phyloP scores from a whole-genome alignment of 2,113 vertebrate species.

The Mustelus asterias region DNA sequence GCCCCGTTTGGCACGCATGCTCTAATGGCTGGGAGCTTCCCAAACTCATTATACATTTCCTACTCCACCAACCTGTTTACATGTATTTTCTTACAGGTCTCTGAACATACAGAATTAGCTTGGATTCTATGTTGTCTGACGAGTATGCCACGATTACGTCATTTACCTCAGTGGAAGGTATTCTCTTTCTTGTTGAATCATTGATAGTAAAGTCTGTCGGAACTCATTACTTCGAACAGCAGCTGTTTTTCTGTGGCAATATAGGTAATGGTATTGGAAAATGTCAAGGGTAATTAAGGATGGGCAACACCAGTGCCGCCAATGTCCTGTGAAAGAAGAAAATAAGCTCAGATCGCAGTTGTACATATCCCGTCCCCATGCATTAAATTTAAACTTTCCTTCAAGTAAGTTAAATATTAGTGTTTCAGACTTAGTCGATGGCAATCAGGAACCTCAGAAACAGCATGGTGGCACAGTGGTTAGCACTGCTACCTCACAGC shows the following conservation, averaged over 20 bases:
- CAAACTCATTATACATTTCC: neutral
- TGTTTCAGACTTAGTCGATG: neutral
- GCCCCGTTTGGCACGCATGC: too few species aligned
- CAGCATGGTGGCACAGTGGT: neutral
- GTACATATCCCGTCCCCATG: neutral
- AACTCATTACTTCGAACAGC: neutral
- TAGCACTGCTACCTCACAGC: too few species aligned
- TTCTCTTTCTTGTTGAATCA: neutral
- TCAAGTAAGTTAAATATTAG: neutral
- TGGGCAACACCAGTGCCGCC: neutral
- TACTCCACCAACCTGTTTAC: neutral
- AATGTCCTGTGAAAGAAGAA: neutral
- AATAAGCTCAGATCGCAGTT: neutral
- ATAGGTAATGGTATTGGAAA: neutral
- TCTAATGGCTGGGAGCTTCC: neutral
- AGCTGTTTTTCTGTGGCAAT: too few species aligned
- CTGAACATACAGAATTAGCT: slow-evolving; percentile 77
- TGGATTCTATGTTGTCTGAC: slow-evolving; percentile 91
- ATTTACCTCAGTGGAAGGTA: slow-evolving; percentile 97
- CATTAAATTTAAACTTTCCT: neutral
- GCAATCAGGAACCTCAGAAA: neutral
- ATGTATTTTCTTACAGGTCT: slow-evolving; percentile 59
- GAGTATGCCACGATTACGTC: slow-evolving; percentile 74
- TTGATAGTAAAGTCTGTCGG: neutral
- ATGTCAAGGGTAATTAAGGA: neutral